These are phyloP conservation scores for Glandiceps talaboti DNA, from an alignment of 53 echinoderm and acorn worm genomes.

Conservation along the genomic window DNA sequence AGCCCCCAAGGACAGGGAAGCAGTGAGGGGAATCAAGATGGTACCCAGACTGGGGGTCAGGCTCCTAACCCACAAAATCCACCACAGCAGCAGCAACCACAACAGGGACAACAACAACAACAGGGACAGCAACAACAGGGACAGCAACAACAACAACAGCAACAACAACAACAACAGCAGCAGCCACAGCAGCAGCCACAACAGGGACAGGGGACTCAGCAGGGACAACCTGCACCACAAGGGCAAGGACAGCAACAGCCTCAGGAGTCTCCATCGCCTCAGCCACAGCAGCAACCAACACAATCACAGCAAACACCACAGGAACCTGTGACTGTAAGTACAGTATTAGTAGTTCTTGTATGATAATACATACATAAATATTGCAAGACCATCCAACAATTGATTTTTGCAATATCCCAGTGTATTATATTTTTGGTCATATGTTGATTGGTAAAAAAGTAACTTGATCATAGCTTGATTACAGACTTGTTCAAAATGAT, in stretches of 20 bases:
- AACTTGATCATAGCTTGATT: no score
- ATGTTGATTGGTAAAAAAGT: no score
- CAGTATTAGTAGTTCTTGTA: no score
- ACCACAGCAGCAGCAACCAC: background rate
- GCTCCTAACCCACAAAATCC: background rate
- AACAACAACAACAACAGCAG: background rate
- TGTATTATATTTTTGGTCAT: no score
- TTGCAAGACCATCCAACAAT: no score
- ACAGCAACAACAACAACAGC: background rate
- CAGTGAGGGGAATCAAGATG: background rate
- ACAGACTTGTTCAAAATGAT: no score
- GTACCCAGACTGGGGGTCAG: background rate
- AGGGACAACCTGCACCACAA: background rate
- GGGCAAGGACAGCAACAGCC: background rate
- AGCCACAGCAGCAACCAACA: background rate
- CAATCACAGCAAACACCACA: background rate
- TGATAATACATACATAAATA: no score
- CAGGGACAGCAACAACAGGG: background rate
- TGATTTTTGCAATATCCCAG: no score
- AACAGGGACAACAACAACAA: background rate
- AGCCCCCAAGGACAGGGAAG: background rate
- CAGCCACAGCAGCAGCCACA: background rate
- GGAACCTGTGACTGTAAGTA: background rate
- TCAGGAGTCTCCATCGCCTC: background rate
- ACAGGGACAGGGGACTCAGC: background rate